Evolutionary conservation across 2,113 vertebrate species (phyloP).

Genomic region (mouse (Mus musculus)): DNA sequence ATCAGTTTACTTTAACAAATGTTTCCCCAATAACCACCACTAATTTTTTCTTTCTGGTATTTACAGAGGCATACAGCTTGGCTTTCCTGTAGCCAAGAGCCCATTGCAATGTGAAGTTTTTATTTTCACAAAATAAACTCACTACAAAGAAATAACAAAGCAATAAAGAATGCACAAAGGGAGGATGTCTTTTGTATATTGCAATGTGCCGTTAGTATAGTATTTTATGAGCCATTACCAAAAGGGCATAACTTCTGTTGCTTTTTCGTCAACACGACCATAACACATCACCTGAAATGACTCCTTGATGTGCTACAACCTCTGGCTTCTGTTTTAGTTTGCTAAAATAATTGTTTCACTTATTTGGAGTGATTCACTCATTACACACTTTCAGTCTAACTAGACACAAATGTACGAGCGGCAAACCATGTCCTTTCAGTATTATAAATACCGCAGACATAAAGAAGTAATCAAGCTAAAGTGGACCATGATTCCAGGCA

Average conservation of each 20-base stretch:
- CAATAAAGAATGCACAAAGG: not conserved
- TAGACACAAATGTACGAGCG: conserved; percentile 26
- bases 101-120: not conserved
- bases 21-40: not conserved
- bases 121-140: not conserved
- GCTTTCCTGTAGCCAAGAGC: not conserved
- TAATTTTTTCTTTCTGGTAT: not conserved
- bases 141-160: not conserved
- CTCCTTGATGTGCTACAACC: not conserved
- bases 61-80: not conserved
- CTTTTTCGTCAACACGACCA: not conserved
- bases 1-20: not conserved
- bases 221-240: not conserved
- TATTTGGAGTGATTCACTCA: conserved; percentile 43
- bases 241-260: not conserved
- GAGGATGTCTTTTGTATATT: not conserved
- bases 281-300: not conserved
- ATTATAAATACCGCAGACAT: not conserved
- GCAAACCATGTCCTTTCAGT: not conserved
- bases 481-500: not conserved
- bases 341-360: conserved; percentile 24
- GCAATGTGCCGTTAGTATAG: no score
- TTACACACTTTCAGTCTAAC: not conserved
- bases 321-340: not conserved
- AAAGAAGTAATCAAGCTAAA: conserved; percentile 32